phyloP scores from a whole-genome alignment of 2,888 invertebrate genomes.

The Pasiphila rectangulata region DNA sequence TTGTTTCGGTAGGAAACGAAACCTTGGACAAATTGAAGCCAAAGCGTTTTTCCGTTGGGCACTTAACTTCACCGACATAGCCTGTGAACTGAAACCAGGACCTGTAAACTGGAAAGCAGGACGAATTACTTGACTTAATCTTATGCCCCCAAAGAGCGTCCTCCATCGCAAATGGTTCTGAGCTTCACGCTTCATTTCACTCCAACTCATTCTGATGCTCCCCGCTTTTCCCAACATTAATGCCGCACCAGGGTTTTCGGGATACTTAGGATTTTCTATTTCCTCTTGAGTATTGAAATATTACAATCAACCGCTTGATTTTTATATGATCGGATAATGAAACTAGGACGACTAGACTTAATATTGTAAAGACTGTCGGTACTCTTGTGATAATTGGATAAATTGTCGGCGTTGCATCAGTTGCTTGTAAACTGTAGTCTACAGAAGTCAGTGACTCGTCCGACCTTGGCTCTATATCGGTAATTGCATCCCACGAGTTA shows the following conservation, averaged over 20 bases:
- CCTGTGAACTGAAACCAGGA: neutral
- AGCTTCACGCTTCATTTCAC: too few species aligned
- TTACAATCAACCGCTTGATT: too few species aligned
- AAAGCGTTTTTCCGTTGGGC: conserved; percentile 11
- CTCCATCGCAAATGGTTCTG: too few species aligned
- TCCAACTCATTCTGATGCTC: too few species aligned
- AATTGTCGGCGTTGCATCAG: conserved; percentile 7
- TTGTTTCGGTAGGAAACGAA: conserved; percentile 15
- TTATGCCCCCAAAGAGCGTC: too few species aligned
- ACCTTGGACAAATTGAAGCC: conserved; percentile 18
- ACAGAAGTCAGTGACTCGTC: conserved; percentile 37
- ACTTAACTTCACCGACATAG: conserved; percentile 7
- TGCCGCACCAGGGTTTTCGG: too few species aligned
- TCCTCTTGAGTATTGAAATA: too few species aligned
- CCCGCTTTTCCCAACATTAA: too few species aligned
- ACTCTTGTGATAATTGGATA: conserved; percentile 3
- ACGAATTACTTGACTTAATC: too few species aligned
- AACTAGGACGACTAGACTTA: neutral
- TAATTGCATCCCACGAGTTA: conserved; percentile 60
- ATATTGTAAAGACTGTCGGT: neutral
- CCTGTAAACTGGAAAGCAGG: too few species aligned
- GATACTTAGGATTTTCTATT: too few species aligned
- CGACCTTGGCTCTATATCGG: conserved; percentile 60
- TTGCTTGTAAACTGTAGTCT: neutral
- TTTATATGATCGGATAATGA: neutral